phyloP scores from a whole-genome alignment of 1,140 invertebrate species.

The Dendrolimus kikuchii region DNA sequence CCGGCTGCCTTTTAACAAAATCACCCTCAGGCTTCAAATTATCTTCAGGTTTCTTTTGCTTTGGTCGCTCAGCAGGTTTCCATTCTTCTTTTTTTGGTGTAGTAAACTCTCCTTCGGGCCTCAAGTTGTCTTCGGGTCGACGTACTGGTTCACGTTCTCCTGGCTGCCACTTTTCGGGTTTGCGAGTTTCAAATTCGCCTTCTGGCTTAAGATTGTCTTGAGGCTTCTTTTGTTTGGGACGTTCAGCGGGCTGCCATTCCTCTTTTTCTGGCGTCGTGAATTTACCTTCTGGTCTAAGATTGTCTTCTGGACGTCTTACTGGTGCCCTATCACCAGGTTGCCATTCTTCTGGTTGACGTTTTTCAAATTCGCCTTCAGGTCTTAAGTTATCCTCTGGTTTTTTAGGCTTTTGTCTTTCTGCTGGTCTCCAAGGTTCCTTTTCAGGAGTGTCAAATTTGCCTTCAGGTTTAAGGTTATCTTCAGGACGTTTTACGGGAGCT shows the following conservation, averaged over 20 bases:
- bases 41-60: conserved; percentile 59
- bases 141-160: conserved; percentile 67
- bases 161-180: conserved; percentile 64
- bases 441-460: conserved; percentile 69
- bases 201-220: conserved; percentile 50
- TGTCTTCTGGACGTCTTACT: conserved; percentile 72
- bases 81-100: conserved; percentile 66
- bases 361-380: conserved; percentile 75
- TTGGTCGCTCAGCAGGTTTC: conserved; percentile 61
- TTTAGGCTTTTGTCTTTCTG: conserved; percentile 12
- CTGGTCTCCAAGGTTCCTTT: conserved; percentile 1
- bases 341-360: conserved; percentile 61
- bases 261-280: conserved; percentile 57
- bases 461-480: conserved; percentile 74
- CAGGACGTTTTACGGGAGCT: conserved; percentile 53
- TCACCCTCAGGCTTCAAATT: conserved; percentile 52
- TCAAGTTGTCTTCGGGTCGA: conserved; percentile 74
- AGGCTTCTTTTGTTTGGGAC: conserved; percentile 21
- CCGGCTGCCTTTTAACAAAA: conserved; percentile 72
- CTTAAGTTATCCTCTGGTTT: conserved; percentile 66
- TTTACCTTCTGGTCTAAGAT: conserved; percentile 73
- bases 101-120: conserved; percentile 71
- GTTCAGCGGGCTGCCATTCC: conserved; percentile 22
- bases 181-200: conserved; percentile 71
- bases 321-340: conserved; percentile 72